Conservation (phyloP, 2,888 invertebrate species). For the Salticus scenicus region DNA sequence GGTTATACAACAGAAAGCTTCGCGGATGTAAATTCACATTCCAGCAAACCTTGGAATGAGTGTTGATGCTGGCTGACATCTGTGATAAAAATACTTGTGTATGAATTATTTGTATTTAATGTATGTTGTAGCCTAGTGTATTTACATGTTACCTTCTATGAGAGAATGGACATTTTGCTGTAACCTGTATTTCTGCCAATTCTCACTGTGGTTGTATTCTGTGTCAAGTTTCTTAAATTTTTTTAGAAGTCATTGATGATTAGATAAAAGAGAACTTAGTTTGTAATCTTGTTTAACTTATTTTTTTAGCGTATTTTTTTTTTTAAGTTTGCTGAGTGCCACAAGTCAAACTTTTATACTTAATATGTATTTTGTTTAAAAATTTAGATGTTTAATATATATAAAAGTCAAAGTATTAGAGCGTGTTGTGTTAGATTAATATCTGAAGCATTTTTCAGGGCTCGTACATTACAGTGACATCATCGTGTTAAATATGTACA, state of each 20-base stretch:
- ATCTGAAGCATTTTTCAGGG: conserved; percentile 5
- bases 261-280: no score
- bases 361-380: no score
- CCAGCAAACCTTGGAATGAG: neutral
- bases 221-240: no score
- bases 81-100: conserved; percentile 67
- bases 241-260: no score
- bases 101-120: conserved; percentile 37
- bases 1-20: conserved; percentile 94
- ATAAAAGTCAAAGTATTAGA: neutral
- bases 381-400: conserved; percentile 22
- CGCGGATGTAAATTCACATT: conserved; percentile 85
- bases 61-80: conserved; percentile 57
- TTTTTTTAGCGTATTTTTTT: no score
- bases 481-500: no score
- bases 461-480: no score
- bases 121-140: conserved; percentile 40
- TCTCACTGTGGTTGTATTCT: neutral
- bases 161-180: conserved; percentile 7
- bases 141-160: conserved; percentile 27
- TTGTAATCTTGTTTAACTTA: no score
- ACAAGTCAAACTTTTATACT: neutral
- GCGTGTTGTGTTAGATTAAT: conserved; percentile 1
- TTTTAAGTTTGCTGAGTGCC: no score
- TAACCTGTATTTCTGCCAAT: conserved; percentile 11